Conservation (phyloP, 2,888 invertebrate genomes). For the Nematopogon swammerdamellus region DNA sequence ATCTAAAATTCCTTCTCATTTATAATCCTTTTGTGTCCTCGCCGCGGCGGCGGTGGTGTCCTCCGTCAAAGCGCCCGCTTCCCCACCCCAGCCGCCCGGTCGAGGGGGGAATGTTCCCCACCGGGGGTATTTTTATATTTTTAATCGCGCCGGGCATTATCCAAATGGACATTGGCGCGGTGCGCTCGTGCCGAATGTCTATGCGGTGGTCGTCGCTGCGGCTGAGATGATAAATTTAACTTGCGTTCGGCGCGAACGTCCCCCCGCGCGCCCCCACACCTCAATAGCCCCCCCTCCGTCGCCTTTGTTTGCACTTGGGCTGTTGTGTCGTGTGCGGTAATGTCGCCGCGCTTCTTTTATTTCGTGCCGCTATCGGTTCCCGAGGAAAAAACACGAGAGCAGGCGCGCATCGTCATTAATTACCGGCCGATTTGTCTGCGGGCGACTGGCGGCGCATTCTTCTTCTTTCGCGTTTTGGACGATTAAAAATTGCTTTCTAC, state of each 20-base stretch:
- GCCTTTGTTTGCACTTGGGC: conserved; percentile 36
- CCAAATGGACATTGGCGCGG: conserved; percentile 53
- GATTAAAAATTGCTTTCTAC: conserved; percentile 41
- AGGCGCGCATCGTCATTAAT: conserved; percentile 50
- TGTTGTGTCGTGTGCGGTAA: conserved; percentile 15
- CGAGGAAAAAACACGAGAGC: conserved; percentile 32
- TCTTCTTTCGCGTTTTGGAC: conserved; percentile 34
- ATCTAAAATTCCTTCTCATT: conserved; percentile 60
- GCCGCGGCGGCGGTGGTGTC: conserved; percentile 48
- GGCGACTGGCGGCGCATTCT: conserved; percentile 40
- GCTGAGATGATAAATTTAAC: conserved; percentile 55
- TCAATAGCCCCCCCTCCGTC: background rate
- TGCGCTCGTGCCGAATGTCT: conserved; percentile 33
- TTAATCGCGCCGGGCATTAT: conserved; percentile 58
- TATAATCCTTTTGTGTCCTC: conserved; percentile 59
- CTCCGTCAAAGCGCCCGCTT: conserved; percentile 41
- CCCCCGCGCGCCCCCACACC: conserved; percentile 19
- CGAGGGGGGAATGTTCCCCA: conserved; percentile 15
- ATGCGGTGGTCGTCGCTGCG: conserved; percentile 35
- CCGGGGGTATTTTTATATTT: conserved; percentile 55
- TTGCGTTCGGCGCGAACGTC: conserved; percentile 55
- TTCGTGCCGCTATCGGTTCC: conserved; percentile 29
- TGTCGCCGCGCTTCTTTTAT: conserved; percentile 25
- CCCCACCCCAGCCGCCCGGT: conserved; percentile 17
- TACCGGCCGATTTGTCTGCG: conserved; percentile 48